Evolutionary conservation across 2,888 invertebrate genomes (phyloP).

Genomic region (Lymantria dispar): DNA sequence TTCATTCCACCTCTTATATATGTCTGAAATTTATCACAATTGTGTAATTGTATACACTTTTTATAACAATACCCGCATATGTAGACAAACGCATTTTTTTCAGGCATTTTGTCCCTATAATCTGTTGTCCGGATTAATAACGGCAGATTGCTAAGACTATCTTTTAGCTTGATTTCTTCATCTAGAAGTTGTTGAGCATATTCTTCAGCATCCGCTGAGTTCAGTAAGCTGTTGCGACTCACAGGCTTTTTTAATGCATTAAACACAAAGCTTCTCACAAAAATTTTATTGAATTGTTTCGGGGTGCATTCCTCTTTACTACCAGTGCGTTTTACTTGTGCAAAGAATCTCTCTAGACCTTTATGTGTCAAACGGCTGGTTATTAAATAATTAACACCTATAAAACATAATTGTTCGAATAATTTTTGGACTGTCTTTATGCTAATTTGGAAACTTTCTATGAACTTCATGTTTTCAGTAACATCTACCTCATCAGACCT

Average conservation of each 20-base stretch:
- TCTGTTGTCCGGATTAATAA: slow-evolving; percentile 20
- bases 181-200: slow-evolving; percentile 11
- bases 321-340: background rate
- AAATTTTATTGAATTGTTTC: slow-evolving; percentile 14
- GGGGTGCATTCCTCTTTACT: slow-evolving; percentile 16
- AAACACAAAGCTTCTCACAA: slow-evolving; percentile 17
- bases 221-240: slow-evolving; percentile 6
- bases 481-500: slow-evolving; percentile 25
- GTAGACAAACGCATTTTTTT: slow-evolving; percentile 21
- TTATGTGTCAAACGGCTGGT: slow-evolving; percentile 18
- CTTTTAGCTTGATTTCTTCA: slow-evolving; percentile 7
- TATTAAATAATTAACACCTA: slow-evolving; percentile 15
- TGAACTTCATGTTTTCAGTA: slow-evolving; percentile 28
- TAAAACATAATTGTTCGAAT: slow-evolving; percentile 26
- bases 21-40: slow-evolving; percentile 18
- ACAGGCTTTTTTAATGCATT: slow-evolving; percentile 22
- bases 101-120: slow-evolving; percentile 19
- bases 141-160: slow-evolving; percentile 3
- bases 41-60: slow-evolving; percentile 21
- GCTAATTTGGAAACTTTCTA: slow-evolving; percentile 33
- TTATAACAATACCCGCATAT: slow-evolving; percentile 24
- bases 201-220: slow-evolving; percentile 11
- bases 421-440: slow-evolving; percentile 31
- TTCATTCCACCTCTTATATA: slow-evolving; percentile 5
- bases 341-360: slow-evolving; percentile 12